phyloP scores from a whole-genome alignment of 2,113 vertebrate genomes.

The Romanogobio albipinnatus region DNA sequence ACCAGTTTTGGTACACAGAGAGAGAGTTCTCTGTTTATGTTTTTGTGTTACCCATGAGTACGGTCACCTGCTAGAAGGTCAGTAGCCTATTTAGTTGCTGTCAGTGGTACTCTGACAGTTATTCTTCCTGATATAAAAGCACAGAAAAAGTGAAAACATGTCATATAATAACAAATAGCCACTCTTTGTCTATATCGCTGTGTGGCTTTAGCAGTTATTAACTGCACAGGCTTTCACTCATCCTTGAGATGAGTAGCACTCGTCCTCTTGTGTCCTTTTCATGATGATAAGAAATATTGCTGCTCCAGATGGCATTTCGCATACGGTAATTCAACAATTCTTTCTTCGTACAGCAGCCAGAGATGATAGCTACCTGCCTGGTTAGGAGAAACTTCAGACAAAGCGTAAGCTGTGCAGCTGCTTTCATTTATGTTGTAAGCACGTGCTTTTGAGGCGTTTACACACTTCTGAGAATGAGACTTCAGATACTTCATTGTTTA shows the following conservation, averaged over 20 bases:
- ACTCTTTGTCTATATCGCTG: background rate
- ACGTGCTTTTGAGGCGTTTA: background rate
- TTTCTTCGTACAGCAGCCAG: background rate
- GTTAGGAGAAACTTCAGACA: background rate
- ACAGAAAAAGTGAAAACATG: background rate
- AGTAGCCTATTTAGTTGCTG: background rate
- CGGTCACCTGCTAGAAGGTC: background rate
- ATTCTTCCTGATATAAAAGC: background rate
- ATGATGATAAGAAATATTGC: background rate
- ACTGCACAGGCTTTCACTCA: background rate
- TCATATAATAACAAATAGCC: background rate
- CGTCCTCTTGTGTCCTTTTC: background rate
- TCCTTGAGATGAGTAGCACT: background rate
- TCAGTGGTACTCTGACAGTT: background rate
- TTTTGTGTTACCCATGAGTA: background rate
- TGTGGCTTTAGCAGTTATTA: background rate
- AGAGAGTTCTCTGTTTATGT: background rate
- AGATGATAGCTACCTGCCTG: background rate
- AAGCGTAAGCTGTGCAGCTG: background rate
- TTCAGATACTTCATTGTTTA: background rate
- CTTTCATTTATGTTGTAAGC: constrained; percentile 24
- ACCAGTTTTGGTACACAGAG: background rate
- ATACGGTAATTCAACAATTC: background rate
- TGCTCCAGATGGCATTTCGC: constrained; percentile 27
- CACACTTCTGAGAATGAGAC: background rate